Conservation (phyloP, 2,797 vertebrate genomes). For the Cheirogaleus major region DNA sequence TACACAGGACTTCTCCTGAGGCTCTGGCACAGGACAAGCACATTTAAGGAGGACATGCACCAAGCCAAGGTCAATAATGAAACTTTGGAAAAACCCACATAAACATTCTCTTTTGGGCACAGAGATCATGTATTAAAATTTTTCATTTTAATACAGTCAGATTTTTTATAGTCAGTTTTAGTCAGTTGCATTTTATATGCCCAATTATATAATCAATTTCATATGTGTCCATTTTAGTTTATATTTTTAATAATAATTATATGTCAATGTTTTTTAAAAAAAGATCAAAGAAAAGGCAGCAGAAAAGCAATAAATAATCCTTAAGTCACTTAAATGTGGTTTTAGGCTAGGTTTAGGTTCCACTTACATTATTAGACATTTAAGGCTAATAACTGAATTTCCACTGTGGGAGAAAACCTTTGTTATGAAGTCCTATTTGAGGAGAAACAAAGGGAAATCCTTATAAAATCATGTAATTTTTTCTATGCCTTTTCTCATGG, state of each 20-base stretch:
- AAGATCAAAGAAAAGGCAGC: background rate
- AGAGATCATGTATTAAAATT: background rate
- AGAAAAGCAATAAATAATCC: conserved; percentile 41
- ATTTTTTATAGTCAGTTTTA: background rate
- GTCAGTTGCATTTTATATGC: background rate
- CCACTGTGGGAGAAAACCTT: background rate
- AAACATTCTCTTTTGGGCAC: background rate
- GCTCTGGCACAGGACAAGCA: background rate
- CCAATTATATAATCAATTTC: background rate
- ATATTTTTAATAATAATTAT: conserved; percentile 6
- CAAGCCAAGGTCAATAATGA: conserved; percentile 25
- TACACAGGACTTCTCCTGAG: background rate
- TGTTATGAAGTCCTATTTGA: background rate
- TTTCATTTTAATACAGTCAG: background rate
- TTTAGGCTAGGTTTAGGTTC: background rate
- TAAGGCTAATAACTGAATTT: background rate
- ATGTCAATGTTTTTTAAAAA: background rate
- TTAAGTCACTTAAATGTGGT: background rate
- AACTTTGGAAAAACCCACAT: background rate
- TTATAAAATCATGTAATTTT: background rate
- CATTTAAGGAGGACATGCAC: background rate
- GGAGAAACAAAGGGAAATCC: background rate
- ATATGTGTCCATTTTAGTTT: background rate
- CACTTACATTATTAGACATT: background rate
- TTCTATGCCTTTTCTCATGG: background rate